A percentile compares a stretch with the other conserved stretches of the same genome.
Evolutionary conservation across 2,113 vertebrate species (phyloP).

Genomic region (Psittacara wagleri): DNA sequence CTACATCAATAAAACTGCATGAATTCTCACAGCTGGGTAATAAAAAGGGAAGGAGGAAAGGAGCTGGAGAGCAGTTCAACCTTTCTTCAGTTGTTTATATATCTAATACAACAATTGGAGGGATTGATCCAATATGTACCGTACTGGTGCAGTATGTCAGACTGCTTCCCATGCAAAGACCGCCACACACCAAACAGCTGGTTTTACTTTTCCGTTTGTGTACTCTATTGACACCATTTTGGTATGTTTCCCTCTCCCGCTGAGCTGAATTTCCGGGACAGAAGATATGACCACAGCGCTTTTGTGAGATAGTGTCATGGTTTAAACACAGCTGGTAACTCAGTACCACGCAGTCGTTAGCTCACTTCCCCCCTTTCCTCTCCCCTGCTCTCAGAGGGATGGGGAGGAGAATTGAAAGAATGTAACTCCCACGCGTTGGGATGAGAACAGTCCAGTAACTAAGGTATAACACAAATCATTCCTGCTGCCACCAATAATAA

Average conservation of each 20-base stretch:
- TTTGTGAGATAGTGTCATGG: background rate
- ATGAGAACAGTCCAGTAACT: too few relatives aligned
- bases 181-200: background rate
- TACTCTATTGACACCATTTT: background rate
- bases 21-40: background rate
- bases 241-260: background rate
- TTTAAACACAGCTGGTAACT: too few relatives aligned
- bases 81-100: background rate
- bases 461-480: too few relatives aligned
- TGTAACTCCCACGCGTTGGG: too few relatives aligned
- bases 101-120: background rate
- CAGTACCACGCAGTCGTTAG: too few relatives aligned
- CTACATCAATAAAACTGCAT: background rate
- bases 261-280: background rate
- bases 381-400: too few relatives aligned
- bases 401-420: too few relatives aligned
- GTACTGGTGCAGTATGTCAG: rapidly evolving
- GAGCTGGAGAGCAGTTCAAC: background rate
- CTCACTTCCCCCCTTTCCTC: too few relatives aligned
- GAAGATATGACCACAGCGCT: background rate
- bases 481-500: too few relatives aligned
- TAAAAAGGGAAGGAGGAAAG: background rate
- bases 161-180: rapidly evolving
- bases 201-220: background rate
- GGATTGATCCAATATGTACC: rapidly evolving